Evolutionary conservation across 2,888 invertebrate species (phyloP), one percentile per base, ranked within the genome.

Genomic region (Mylabris sibirica): DNA sequence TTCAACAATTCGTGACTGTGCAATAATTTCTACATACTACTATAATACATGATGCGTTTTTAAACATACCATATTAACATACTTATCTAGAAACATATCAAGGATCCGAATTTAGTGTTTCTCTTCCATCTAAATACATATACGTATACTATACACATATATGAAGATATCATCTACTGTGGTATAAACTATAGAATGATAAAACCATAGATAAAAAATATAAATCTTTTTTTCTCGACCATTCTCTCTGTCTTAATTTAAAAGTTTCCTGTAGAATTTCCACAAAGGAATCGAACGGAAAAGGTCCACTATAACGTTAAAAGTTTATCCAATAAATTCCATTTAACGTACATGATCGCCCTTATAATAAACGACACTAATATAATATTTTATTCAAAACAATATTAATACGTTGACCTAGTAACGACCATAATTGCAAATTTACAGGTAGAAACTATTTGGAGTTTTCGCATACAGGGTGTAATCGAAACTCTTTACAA

Each of bases 31-130:
- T 24, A 53, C 12, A 20, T 20, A 44, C 12, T 3, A 12, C 3
- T 41, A 14, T 4, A 14, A 41, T 38, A 49, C 49, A 53, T 53
- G 53, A 53, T 53, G 53, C 53, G 53, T 24, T 53, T 53, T 53
- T 53, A 53, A 53, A 53, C 53, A 12, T 53, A 12, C 53, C 53
- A 53, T 49, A 53, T 53, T 53, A 53, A 53, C 53, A 53, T 53
- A 53, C 3, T 22, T 53, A 53, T 53, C 53, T 53, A 53, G 12
- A 11, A 53, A 20, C 3, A 12, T 3, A 53, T 53, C 53, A 53
- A 53, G 22, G 53, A 24, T 53, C 53, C 53, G 53, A 53, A 53
- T 53, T 53, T 53, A 9, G 20, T 9, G 12, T 11, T 53, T 22
- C 22, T 22, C 17, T 14, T 6, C n/a, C n/a, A n/a, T n/a, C n/a